These are phyloP conservation scores for Gouania willdenowi DNA, from an alignment of 2,797 vertebrate genomes.

Conservation along the genomic window DNA sequence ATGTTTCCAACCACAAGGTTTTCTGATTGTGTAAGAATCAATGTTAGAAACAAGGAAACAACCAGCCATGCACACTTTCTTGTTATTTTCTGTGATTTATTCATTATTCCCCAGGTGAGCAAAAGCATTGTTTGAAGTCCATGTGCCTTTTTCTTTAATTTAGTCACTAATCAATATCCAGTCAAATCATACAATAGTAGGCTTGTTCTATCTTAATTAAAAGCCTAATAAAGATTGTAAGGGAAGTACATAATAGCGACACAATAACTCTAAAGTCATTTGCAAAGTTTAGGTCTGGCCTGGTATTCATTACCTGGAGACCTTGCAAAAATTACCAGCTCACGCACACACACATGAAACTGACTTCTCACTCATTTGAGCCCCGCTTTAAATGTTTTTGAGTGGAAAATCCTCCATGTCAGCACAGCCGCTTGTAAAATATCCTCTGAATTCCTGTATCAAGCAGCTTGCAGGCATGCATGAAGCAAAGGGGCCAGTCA, in stretches of 20 bases:
- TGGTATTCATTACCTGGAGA: slow-evolving; percentile 61
- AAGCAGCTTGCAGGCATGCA: slow-evolving; percentile 37
- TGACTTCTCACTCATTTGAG: slow-evolving; percentile 54
- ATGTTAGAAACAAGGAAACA: too few relatives aligned
- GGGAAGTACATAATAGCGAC: slow-evolving; percentile 56
- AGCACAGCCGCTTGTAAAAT: slow-evolving; percentile 52
- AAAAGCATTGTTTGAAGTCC: too few relatives aligned
- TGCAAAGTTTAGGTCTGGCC: slow-evolving; percentile 34
- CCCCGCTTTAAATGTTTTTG: slow-evolving; percentile 53
- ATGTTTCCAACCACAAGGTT: too few relatives aligned
- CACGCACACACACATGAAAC: slow-evolving; percentile 1
- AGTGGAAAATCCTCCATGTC: slow-evolving; percentile 56
- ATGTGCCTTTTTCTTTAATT: slow-evolving; percentile 4
- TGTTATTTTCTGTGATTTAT: too few relatives aligned
- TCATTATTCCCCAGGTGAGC: too few relatives aligned
- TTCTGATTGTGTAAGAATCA: too few relatives aligned
- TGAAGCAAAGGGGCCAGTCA: slow-evolving; percentile 4
- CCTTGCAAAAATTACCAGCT: slow-evolving; percentile 26
- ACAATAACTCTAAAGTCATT: slow-evolving; percentile 53
- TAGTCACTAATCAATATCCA: slow-evolving; percentile 53
- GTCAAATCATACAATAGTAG: slow-evolving; percentile 18
- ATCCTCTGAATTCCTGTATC: slow-evolving; percentile 44
- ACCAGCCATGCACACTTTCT: too few relatives aligned
- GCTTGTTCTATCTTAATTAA: slow-evolving; percentile 49
- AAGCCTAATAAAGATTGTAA: slow-evolving; percentile 58